Evolutionary conservation across 2,113 vertebrate genomes (phyloP), one percentile per base, ranked within the genome.

Genomic region (Gnathochromis pfefferi): DNA sequence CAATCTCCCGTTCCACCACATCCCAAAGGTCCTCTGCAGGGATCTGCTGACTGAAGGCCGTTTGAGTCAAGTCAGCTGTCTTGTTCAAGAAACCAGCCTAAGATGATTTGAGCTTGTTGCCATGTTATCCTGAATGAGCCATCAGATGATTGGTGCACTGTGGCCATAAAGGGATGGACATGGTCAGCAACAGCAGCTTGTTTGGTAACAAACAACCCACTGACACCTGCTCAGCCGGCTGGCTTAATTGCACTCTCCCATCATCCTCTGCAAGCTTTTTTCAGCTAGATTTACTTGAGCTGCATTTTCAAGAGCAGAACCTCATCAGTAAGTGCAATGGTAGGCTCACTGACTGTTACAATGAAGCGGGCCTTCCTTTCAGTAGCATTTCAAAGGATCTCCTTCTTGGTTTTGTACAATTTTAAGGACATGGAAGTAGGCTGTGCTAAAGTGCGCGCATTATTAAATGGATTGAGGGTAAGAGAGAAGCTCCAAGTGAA

Each of bases 201-300:
- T 60, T 60, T 10, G 65, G 38, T 70, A 70, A 42, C 2, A 26
- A 70, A 57, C 23, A 73, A 73, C 68, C 35, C 28, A 16, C 0
- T 60, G 38, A 17, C 28, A 81, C 49, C 19, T 21, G 19, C 13
- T 49, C 5, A 6, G 12, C 42, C 4, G 3, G 17, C 23, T 75
- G 70, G 31, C 10, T 17, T 79, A n/a, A 28, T 10, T 53, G 11
- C 7, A 14, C 28, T 31, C 14, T 63, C 33, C 1, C 19, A 49
- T 84, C n/a, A 79, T 73, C 38, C 38, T 26, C 23, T 65, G 79
- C 31, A 55, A 81, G 38, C 83, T 58, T 12, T 21, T 9, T 57
- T 14, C 11, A 45, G 70, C n/a, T 68, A 38, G 5, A 85, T 54
- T 68, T 38, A 40, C 16, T 31, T 40, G n/a, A 33, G 17, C 47